phyloP scores from a whole-genome alignment of 2,888 invertebrate species.

The Stenolophus ochropezus region DNA sequence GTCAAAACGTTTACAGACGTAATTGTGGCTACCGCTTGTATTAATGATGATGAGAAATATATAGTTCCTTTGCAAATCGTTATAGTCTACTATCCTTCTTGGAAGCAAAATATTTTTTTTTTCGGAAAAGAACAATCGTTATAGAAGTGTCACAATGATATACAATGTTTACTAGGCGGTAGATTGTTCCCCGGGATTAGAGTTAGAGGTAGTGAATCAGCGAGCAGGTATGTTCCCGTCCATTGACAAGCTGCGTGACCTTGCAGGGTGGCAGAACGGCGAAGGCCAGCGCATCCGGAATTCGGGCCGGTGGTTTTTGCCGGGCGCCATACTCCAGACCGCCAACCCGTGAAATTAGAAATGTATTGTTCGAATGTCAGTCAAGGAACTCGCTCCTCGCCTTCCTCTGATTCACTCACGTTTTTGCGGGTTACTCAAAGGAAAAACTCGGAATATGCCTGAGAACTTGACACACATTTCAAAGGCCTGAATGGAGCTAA shows the following conservation, averaged over 20 bases:
- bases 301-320: slow-evolving; percentile 5
- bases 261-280: not conserved
- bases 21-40: too few relatives aligned
- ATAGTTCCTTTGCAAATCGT: not conserved
- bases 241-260: not conserved
- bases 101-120: not conserved
- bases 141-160: not conserved
- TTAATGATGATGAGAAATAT: too few relatives aligned
- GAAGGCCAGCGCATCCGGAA: slow-evolving; percentile 31
- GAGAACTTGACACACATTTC: not conserved
- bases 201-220: not conserved
- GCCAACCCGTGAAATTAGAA: slow-evolving; percentile 21
- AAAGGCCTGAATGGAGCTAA: not conserved
- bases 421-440: slow-evolving; percentile 2
- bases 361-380: slow-evolving; percentile 24
- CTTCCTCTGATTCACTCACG: slow-evolving; percentile 14
- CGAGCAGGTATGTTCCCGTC: not conserved
- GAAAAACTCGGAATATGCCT: not conserved
- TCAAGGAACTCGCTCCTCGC: slow-evolving; percentile 11
- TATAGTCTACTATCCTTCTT: not conserved
- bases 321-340: not conserved
- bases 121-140: not conserved
- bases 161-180: not conserved
- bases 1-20: too few relatives aligned
- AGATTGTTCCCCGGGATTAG: not conserved